phyloP scores from a whole-genome alignment of 2,797 vertebrate species.

The Pipistrellus kuhlii region DNA sequence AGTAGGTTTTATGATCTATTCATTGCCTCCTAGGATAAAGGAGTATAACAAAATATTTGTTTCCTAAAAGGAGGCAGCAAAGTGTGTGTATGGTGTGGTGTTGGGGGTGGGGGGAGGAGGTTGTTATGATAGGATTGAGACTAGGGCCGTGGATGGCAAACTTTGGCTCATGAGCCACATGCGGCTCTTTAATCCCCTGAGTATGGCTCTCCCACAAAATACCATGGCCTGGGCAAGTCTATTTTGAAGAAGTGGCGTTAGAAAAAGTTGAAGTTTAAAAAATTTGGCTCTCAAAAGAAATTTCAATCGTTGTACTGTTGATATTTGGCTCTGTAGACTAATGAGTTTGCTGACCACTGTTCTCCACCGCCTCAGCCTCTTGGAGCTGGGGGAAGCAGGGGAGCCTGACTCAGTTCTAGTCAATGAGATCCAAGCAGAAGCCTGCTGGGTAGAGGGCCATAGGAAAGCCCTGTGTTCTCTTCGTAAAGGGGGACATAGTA shows the following conservation, averaged over 20 bases:
- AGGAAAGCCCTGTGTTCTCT: background rate
- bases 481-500: background rate
- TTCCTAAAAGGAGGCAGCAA: background rate
- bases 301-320: too few relatives aligned
- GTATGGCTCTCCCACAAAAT: too few relatives aligned
- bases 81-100: background rate
- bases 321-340: too few relatives aligned
- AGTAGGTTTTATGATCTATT: background rate
- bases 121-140: background rate
- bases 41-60: background rate
- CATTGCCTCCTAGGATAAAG: background rate
- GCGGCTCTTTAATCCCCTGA: too few relatives aligned
- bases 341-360: too few relatives aligned
- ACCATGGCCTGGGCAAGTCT: too few relatives aligned
- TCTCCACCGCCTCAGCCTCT: background rate
- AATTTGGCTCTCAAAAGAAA: too few relatives aligned
- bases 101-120: accelerated
- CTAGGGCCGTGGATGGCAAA: background rate
- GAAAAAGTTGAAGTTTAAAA: too few relatives aligned
- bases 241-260: too few relatives aligned
- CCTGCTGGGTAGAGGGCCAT: background rate
- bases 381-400: background rate
- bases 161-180: too few relatives aligned
- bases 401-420: background rate
- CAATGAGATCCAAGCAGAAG: background rate